phyloP scores from a whole-genome alignment of 2,888 invertebrate species.

The Pollenia angustigena region DNA sequence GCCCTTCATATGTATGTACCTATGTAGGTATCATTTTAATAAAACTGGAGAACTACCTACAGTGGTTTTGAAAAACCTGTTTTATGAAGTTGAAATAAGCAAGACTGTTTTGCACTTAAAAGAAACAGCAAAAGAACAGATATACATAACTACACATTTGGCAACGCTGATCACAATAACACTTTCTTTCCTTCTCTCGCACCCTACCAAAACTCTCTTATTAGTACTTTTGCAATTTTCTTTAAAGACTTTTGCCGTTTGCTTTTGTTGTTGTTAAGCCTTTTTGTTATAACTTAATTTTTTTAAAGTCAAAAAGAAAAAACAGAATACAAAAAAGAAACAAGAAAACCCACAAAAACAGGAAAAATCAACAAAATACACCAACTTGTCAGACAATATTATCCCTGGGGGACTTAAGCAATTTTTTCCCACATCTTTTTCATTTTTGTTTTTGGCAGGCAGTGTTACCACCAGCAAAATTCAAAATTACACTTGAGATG shows the following conservation, averaged over 20 bases:
- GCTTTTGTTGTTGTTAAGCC: constrained; percentile 19
- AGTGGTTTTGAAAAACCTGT: no score
- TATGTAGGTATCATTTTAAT: no score
- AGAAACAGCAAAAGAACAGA: no score
- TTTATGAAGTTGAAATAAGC: no score
- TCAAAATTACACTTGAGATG: no score
- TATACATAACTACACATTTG: no score
- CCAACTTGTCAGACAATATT: constrained; percentile 55
- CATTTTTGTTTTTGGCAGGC: constrained; percentile 26
- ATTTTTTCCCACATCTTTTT: constrained; percentile 8
- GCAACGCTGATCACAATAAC: no score
- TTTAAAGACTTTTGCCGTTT: not conserved
- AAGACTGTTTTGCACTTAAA: no score
- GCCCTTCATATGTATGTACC: no score
- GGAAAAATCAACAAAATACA: not conserved
- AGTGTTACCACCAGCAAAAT: no score
- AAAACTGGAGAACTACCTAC: no score
- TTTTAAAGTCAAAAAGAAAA: not conserved
- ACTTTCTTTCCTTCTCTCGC: no score
- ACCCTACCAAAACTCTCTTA: not conserved
- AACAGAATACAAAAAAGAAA: not conserved
- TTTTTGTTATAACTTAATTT: constrained; percentile 1
- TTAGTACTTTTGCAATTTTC: not conserved
- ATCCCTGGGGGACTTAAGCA: constrained; percentile 20
- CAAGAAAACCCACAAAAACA: not conserved